Percentiles rank a stretch among this genome's conserved stretches.
phyloP scores from a whole-genome alignment of 2,797 vertebrate genomes.

The Tapirus indicus region DNA sequence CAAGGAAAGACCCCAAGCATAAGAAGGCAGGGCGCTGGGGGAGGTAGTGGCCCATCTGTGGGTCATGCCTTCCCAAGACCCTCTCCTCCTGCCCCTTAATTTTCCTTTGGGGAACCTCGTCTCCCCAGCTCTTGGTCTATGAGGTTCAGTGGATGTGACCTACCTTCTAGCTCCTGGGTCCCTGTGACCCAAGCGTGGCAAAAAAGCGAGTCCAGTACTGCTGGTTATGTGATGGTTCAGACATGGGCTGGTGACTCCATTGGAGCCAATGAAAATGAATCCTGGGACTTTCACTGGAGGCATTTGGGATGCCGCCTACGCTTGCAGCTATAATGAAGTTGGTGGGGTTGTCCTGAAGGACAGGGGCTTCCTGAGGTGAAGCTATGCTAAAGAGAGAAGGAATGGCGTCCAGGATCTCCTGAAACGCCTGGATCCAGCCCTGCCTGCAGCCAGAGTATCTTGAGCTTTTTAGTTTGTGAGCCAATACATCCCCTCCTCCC shows the following conservation, averaged over 20 bases:
- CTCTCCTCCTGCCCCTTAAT: neutral
- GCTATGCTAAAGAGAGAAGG: neutral
- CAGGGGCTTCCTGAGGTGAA: neutral
- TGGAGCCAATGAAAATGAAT: neutral
- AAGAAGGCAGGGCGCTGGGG: neutral
- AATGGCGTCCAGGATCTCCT: no score
- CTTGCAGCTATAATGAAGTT: neutral
- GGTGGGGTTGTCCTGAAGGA: neutral
- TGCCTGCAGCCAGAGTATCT: neutral
- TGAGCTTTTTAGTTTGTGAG: neutral
- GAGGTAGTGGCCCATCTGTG: neutral
- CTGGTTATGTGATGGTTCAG: no score
- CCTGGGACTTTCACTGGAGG: neutral
- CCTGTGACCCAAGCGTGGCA: neutral
- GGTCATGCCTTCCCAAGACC: neutral
- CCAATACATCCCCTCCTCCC: neutral
- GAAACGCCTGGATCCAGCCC: neutral
- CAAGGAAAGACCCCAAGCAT: fast-evolving
- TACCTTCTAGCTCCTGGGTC: neutral
- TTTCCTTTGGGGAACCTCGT: neutral
- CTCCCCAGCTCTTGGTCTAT: neutral
- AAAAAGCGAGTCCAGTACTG: neutral
- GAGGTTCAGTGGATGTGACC: neutral
- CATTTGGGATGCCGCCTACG: no score
- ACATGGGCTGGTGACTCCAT: neutral